phyloP scores from a whole-genome alignment of 2,797 vertebrate genomes.

The Naso thynnoides region DNA sequence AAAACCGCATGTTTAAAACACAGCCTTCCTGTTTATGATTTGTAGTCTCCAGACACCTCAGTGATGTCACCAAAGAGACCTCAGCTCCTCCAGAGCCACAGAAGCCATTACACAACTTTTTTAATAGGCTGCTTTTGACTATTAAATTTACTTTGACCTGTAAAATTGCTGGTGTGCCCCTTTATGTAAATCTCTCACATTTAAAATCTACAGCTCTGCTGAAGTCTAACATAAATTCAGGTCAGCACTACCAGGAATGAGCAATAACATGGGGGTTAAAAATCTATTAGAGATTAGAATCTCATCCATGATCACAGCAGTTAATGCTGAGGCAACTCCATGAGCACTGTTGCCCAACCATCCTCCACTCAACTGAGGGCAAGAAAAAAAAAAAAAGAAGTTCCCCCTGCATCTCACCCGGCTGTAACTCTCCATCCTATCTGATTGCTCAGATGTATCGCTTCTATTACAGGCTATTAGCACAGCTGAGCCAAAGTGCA shows the following conservation, averaged over 20 bases:
- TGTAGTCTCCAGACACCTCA: no score
- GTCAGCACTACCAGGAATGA: not conserved
- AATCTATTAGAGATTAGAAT: slow-evolving; percentile 26
- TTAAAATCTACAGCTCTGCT: not conserved
- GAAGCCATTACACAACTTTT: not conserved
- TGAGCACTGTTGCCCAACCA: slow-evolving; percentile 30
- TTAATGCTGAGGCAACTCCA: slow-evolving; percentile 36
- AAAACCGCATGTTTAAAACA: not conserved
- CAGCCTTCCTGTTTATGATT: not conserved
- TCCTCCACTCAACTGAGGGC: slow-evolving; percentile 15
- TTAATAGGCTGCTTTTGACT: not conserved
- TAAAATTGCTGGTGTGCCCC: not conserved
- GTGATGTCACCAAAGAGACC: not conserved
- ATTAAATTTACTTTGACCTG: not conserved
- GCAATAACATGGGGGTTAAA: slow-evolving; percentile 19
- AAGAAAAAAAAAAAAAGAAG: slow-evolving; percentile 6
- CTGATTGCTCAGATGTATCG: slow-evolving; percentile 35
- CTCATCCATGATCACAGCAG: slow-evolving; percentile 8
- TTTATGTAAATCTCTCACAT: not conserved
- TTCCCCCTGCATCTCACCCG: slow-evolving; percentile 15
- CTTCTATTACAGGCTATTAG: slow-evolving; percentile 62
- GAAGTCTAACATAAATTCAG: slow-evolving; percentile 6
- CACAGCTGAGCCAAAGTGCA: slow-evolving; percentile 42
- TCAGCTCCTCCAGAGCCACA: not conserved
- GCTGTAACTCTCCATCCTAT: slow-evolving; percentile 26